A percentile compares a stretch with the other conserved stretches of the same genome.
Evolutionary conservation across 1,140 invertebrate species (phyloP).

Genomic region (Drosophila nasuta): DNA sequence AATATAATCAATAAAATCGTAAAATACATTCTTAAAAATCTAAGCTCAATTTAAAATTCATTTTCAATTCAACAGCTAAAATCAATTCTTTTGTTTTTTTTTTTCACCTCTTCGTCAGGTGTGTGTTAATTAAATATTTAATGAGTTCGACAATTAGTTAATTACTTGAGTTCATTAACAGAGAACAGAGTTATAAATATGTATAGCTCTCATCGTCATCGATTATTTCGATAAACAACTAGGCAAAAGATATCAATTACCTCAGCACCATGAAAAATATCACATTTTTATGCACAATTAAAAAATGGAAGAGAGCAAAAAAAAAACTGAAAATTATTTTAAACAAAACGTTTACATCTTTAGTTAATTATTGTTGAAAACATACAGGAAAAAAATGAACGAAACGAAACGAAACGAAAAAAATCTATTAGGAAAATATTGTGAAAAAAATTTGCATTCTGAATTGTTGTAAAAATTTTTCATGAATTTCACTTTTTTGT

Average conservation of each 20-base stretch:
- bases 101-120: not conserved
- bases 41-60: not conserved
- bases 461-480: slow-evolving; percentile 74
- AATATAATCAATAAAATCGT: too few species aligned
- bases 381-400: slow-evolving; percentile 9
- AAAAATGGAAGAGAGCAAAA: slow-evolving; percentile 18
- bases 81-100: too few species aligned
- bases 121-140: slow-evolving; percentile 24
- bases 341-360: slow-evolving; percentile 16
- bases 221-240: slow-evolving; percentile 24
- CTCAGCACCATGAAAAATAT: slow-evolving; percentile 61
- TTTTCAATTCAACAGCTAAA: too few species aligned
- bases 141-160: slow-evolving; percentile 48
- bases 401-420: slow-evolving; percentile 29
- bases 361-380: slow-evolving; percentile 13
- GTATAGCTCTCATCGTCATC: not conserved
- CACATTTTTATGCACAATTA: slow-evolving; percentile 54
- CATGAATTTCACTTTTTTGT: slow-evolving; percentile 22
- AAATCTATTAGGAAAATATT: slow-evolving; percentile 36
- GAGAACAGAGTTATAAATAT: not conserved
- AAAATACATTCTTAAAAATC: too few species aligned
- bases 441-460: slow-evolving; percentile 71
- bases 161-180: slow-evolving; percentile 49
- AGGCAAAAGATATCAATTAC: slow-evolving; percentile 35
- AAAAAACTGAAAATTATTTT: not conserved